These are phyloP conservation scores for Drosophila subquinaria DNA, from an alignment of 2,888 invertebrate species.

Conservation along the genomic window DNA sequence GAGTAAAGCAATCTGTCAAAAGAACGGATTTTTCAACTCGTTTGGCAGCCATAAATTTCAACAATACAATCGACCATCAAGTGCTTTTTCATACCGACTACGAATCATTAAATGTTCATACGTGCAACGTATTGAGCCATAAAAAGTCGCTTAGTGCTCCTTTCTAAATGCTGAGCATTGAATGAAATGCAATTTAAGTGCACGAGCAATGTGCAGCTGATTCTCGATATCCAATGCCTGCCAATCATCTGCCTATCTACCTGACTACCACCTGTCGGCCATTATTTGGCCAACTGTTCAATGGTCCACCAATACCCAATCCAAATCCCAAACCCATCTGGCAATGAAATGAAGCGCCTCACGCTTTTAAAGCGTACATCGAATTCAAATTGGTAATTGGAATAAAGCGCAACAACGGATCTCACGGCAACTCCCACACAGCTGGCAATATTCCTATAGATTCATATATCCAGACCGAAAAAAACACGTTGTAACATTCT, in stretches of 20 bases:
- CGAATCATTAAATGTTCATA: conserved; percentile 7
- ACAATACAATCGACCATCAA: conserved; percentile 11
- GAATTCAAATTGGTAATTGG: conserved; percentile 77
- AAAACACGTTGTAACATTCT: conserved; percentile 56
- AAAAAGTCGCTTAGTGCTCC: conserved; percentile 34
- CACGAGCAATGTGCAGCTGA: conserved; percentile 22
- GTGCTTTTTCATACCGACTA: background rate
- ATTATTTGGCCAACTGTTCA: background rate
- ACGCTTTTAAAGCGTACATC: conserved; percentile 68
- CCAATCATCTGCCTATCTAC: conserved; percentile 16
- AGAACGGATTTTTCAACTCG: background rate
- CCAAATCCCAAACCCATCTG: conserved; percentile 4
- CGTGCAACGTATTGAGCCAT: conserved; percentile 40
- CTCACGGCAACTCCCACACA: conserved; percentile 21
- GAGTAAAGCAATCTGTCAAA: background rate
- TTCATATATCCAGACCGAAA: conserved; percentile 12
- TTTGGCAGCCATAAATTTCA: conserved; percentile 1
- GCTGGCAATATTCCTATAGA: conserved; percentile 14
- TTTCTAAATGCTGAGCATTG: conserved; percentile 6
- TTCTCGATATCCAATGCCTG: conserved; percentile 10
- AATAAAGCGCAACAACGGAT: conserved; percentile 51
- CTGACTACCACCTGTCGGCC: background rate
- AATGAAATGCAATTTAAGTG: conserved; percentile 14
- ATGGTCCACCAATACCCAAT: background rate
- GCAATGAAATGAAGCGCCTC: conserved; percentile 12